phyloP scores from a whole-genome alignment of 2,113 vertebrate genomes.

The Lutjanus erythropterus region DNA sequence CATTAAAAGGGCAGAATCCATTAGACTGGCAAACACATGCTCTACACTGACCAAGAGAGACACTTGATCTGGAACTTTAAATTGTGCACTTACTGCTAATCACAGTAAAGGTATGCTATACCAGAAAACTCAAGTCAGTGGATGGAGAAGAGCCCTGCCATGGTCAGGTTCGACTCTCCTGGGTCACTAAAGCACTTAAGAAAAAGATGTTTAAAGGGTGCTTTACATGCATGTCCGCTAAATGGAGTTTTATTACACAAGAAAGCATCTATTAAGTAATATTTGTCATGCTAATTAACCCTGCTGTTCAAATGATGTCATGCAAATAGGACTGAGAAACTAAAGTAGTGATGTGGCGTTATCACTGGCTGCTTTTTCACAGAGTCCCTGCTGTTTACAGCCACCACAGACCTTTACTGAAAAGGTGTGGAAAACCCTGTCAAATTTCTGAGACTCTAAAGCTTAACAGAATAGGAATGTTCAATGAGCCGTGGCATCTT shows the following conservation, averaged over 20 bases:
- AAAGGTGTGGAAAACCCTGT: not conserved
- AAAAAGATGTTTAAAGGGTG: not conserved
- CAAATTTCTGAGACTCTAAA: not conserved
- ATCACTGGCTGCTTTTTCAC: not conserved
- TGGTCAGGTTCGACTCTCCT: conserved; percentile 21
- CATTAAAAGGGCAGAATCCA: conserved; percentile 54
- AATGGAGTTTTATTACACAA: not conserved
- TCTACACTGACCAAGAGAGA: conserved; percentile 26
- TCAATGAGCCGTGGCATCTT: conserved; percentile 16
- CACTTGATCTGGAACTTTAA: conserved; percentile 33
- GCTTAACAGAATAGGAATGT: not conserved
- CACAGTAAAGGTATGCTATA: conserved; percentile 4
- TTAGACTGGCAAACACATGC: conserved; percentile 42
- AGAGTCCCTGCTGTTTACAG: not conserved
- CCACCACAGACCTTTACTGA: not conserved
- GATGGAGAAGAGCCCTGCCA: not conserved
- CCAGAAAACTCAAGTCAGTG: not conserved
- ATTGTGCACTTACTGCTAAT: conserved; percentile 31
- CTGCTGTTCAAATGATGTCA: not conserved
- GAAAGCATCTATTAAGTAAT: not conserved
- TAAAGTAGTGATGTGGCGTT: not conserved
- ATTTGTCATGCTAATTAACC: not conserved
- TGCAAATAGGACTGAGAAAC: not conserved
- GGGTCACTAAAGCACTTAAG: not conserved
- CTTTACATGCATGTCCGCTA: not conserved